Evolutionary conservation across 2,797 vertebrate genomes (phyloP), one percentile per base, ranked within the genome.

Genomic region (Megaceryle alcyon): DNA sequence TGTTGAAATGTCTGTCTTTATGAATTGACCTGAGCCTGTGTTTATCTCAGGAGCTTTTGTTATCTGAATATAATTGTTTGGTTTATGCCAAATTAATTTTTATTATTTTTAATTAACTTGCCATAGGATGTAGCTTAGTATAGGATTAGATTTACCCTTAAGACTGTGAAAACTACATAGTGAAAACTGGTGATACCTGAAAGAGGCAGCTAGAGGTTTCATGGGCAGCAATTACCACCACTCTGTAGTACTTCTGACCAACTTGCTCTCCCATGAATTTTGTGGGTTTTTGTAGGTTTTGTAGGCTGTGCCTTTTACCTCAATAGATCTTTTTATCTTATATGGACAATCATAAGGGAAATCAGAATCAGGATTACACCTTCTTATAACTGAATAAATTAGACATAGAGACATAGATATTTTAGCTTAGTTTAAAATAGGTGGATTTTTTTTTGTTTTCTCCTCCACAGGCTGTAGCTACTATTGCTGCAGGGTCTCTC

Each of bases 1-100:
- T 43, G 6, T 73, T 82, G 53, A 90, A 90, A 66, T 1, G 0
- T 44, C 39, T 41, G 12, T 54, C 53, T 83, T 35, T 37, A 31
- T 59, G 29, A 76, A 71, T 61, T 79, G 70, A 54, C 72, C 85
- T 56, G 61, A 92, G 22, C 31, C 43, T 63, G 9, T 33, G 35
- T 89, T 91, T 83, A 57, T 94, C 82, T 86, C 91, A 70, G 73
- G 72, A 92, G 31, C n/a, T 72, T 94, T 88, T 87, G 12, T 70
- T 60, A 70, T 44, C 48, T 79, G 31, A 88, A 57, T 86, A 33
- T 48, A 56, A 64, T 70, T 82, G 37, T 51, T 79, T 15, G n/a
- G 4, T 92, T 82, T 49, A 70, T 4, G 17, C 4, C 41, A 82
- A 73, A 79, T 66, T 41, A 71, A 53, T 65, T 94, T 87, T 80